Evolutionary conservation across 2,797 vertebrate genomes (phyloP).

Genomic region (Sphenodon punctatus): DNA sequence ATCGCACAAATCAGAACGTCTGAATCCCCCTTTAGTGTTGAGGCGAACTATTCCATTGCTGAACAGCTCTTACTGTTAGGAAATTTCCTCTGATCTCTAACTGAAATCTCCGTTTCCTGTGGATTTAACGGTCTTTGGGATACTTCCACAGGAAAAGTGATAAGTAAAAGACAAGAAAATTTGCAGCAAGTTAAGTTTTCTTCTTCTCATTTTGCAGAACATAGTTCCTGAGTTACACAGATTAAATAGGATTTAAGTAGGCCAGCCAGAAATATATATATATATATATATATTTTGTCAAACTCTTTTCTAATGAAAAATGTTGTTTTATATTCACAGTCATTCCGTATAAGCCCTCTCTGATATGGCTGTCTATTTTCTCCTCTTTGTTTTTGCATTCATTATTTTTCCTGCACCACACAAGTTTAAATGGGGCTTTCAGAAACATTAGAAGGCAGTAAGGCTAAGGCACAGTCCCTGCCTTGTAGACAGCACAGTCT

Average conservation of each 20-base stretch:
- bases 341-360: slow-evolving; percentile 4
- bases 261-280: too few relatives aligned
- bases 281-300: background rate
- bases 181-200: background rate
- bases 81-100: too few relatives aligned
- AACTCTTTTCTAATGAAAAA: background rate
- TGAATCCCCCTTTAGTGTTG: too few relatives aligned
- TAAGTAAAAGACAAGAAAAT: background rate
- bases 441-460: slow-evolving; percentile 23
- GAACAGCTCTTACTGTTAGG: too few relatives aligned
- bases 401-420: background rate
- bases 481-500: too few relatives aligned
- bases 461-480: too few relatives aligned
- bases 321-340: background rate
- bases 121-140: background rate
- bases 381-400: slow-evolving; percentile 26
- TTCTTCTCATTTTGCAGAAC: background rate
- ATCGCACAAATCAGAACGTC: too few relatives aligned
- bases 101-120: too few relatives aligned
- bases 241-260: background rate
- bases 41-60: too few relatives aligned
- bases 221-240: background rate
- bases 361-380: background rate
- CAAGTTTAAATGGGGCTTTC: background rate
- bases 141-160: background rate